Evolutionary conservation across 1,140 invertebrate species (phyloP).

Genomic region (Pseudobourletiella spinata): DNA sequence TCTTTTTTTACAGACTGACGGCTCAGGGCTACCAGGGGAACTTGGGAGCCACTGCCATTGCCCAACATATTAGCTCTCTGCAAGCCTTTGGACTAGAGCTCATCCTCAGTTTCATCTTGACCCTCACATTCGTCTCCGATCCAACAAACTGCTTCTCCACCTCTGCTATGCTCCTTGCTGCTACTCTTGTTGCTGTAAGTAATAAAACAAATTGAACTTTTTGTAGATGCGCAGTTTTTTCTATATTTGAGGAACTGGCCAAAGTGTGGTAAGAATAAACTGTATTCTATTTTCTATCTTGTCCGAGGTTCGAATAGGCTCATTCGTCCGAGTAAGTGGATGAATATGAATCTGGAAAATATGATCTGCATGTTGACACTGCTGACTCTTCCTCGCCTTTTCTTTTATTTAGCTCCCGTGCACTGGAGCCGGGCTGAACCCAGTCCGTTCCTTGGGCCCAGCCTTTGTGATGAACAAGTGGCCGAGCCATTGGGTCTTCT

Average conservation of each 20-base stretch:
- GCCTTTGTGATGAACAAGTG: slow-evolving; percentile 44
- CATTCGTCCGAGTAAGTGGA: no score
- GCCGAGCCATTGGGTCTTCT: slow-evolving; percentile 45
- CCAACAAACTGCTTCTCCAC: slow-evolving; percentile 38
- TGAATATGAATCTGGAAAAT: no score
- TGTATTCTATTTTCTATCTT: no score
- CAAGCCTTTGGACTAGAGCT: slow-evolving; percentile 47
- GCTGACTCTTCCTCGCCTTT: no score
- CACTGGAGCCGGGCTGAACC: slow-evolving; percentile 47
- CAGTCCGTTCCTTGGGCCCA: slow-evolving; percentile 44
- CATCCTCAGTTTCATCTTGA: slow-evolving; percentile 46
- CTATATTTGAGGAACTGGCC: no score
- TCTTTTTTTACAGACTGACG: slow-evolving; percentile 37
- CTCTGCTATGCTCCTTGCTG: slow-evolving; percentile 28
- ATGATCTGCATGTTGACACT: no score
- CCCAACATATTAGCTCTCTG: slow-evolving; percentile 33
- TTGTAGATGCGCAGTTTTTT: no score
- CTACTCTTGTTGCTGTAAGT: slow-evolving; percentile 34
- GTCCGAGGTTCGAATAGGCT: no score
- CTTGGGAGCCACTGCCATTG: slow-evolving; percentile 37
- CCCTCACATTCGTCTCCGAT: slow-evolving; percentile 46
- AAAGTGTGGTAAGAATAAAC: no score
- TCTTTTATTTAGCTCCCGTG: slow-evolving; percentile 38
- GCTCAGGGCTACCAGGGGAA: slow-evolving; percentile 38
- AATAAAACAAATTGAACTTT: background rate